Conservation (phyloP, 2,113 vertebrate species). For the Syrrhaptes paradoxus region DNA sequence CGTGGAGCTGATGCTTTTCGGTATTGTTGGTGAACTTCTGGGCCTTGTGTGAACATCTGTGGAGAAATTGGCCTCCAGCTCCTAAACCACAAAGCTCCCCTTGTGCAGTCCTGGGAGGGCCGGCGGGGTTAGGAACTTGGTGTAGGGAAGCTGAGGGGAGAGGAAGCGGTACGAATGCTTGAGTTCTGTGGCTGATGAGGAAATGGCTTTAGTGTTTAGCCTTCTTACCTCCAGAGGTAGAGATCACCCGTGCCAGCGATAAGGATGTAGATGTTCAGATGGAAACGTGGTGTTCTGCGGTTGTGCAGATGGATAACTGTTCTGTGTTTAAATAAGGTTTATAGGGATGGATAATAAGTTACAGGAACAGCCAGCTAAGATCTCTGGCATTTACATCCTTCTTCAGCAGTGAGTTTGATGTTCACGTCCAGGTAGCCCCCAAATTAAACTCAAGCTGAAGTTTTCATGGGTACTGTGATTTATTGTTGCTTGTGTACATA, state of each 20-base stretch:
- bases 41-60: neutral
- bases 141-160: neutral
- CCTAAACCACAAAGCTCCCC: neutral
- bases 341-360: neutral
- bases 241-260: neutral
- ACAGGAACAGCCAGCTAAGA: neutral
- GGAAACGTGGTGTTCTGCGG: neutral
- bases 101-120: neutral
- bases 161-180: rapidly evolving
- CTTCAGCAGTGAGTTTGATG: neutral
- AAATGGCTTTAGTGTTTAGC: neutral
- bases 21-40: neutral
- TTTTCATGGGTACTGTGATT: rapidly evolving
- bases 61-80: neutral
- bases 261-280: neutral
- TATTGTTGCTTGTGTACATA: neutral
- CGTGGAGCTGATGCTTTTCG: neutral
- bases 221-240: neutral
- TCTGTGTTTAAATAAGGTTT: neutral
- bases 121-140: neutral
- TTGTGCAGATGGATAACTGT: neutral
- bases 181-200: neutral
- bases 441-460: neutral
- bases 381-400: neutral
- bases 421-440: neutral